Evolutionary conservation across 2,797 vertebrate species (phyloP).

Genomic region (Falco cherrug): DNA sequence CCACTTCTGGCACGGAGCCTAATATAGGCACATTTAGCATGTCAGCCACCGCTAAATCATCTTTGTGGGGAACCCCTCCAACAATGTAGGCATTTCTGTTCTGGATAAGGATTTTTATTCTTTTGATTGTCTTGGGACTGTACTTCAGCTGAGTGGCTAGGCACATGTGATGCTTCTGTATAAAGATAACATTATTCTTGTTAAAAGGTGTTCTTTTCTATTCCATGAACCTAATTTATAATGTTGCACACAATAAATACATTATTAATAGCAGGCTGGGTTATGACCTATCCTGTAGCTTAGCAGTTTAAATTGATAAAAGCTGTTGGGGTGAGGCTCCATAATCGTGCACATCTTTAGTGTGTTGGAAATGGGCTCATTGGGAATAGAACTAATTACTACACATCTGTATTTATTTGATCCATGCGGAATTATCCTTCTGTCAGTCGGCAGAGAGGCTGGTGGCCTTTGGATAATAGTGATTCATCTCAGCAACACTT

Average conservation of each 20-base stretch:
- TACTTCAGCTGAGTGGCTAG: conserved; percentile 88
- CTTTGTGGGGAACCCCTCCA: conserved; percentile 81
- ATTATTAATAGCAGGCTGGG: conserved; percentile 94
- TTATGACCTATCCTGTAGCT: conserved; percentile 96
- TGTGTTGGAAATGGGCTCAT: conserved; percentile 92
- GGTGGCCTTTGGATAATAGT: conserved; percentile 90
- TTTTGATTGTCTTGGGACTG: conserved; percentile 86
- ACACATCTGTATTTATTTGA: conserved; percentile 99
- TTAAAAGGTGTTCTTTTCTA: conserved; percentile 74
- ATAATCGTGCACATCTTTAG: conserved; percentile 97
- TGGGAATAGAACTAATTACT: conserved; percentile 99
- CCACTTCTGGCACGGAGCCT: conserved; percentile 83
- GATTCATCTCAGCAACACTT: conserved; percentile 95
- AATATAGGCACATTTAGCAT: conserved; percentile 84
- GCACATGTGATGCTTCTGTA: conserved; percentile 77
- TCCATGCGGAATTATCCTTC: conserved; percentile 98
- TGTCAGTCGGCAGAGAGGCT: conserved; percentile 95
- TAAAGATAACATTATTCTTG: conserved; percentile 62
- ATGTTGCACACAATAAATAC: conserved; percentile 86
- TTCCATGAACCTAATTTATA: conserved; percentile 80
- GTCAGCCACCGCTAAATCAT: conserved; percentile 90
- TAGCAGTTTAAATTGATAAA: conserved; percentile 99
- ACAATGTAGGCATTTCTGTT: conserved; percentile 86
- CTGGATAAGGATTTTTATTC: conserved; percentile 82
- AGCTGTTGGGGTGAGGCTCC: conserved; percentile 91